Conservation (phyloP, 2,113 vertebrate species). For the Odocoileus hemionus region DNA sequence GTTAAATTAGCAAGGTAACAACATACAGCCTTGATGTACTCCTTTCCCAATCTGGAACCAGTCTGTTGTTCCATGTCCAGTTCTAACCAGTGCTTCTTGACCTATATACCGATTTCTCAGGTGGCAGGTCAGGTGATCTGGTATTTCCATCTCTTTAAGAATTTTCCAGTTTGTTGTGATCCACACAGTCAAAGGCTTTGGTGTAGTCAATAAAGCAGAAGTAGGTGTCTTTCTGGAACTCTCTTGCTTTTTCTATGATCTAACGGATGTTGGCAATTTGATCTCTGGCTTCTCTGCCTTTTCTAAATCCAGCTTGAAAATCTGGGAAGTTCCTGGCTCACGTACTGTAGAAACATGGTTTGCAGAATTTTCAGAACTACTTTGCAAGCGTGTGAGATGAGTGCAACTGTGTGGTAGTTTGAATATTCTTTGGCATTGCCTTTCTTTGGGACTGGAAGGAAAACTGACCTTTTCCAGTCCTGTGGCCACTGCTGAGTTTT, state of each 20-base stretch:
- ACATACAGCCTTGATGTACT: background rate
- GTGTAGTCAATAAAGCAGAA: background rate
- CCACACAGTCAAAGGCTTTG: background rate
- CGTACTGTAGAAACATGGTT: background rate
- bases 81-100: background rate
- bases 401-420: background rate
- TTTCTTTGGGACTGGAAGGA: background rate
- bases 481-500: background rate
- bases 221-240: background rate
- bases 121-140: background rate
- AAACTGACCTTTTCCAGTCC: background rate
- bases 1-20: background rate
- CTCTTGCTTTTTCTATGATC: background rate
- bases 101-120: background rate
- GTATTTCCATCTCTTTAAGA: background rate
- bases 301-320: background rate
- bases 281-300: background rate
- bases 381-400: background rate
- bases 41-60: background rate
- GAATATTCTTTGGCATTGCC: background rate
- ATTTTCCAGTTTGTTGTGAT: background rate
- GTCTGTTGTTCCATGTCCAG: background rate
- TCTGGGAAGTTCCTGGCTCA: background rate
- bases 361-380: background rate
- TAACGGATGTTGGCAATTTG: background rate